Evolutionary conservation across 2,888 invertebrate species (phyloP).

Genomic region (Yponomeuta sedellus): DNA sequence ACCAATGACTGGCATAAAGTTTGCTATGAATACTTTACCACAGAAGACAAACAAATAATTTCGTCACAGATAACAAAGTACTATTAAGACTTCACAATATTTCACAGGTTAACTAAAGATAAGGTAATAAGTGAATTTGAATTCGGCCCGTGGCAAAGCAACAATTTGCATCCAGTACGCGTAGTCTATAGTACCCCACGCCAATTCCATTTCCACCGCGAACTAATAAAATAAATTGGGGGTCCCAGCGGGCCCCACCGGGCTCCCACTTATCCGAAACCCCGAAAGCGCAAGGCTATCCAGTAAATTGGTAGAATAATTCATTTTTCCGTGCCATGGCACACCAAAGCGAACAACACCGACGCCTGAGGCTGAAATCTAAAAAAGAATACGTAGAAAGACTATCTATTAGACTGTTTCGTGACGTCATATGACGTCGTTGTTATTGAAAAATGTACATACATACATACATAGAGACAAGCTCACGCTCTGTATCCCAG

Average conservation of each 20-base stretch:
- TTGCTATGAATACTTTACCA: no score
- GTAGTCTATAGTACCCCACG: neutral
- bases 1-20: no score
- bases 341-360: constrained; percentile 40
- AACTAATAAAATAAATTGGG: constrained; percentile 1
- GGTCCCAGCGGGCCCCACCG: neutral
- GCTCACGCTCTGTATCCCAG: no score
- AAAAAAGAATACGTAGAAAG: neutral
- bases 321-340: constrained; percentile 60
- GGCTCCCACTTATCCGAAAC: neutral
- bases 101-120: no score
- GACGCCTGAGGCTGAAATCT: constrained; percentile 4
- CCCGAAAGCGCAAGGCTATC: constrained; percentile 32
- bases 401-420: no score
- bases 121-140: neutral
- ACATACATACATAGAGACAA: no score
- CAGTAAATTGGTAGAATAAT: constrained; percentile 64
- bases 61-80: no score
- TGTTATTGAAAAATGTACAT: no score
- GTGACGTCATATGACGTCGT: no score
- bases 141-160: neutral
- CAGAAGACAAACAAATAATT: no score
- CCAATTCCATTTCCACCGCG: constrained; percentile 1
- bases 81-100: no score
- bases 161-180: neutral